Conservation (phyloP, 2,113 vertebrate genomes). For the Lutjanus erythropterus region DNA sequence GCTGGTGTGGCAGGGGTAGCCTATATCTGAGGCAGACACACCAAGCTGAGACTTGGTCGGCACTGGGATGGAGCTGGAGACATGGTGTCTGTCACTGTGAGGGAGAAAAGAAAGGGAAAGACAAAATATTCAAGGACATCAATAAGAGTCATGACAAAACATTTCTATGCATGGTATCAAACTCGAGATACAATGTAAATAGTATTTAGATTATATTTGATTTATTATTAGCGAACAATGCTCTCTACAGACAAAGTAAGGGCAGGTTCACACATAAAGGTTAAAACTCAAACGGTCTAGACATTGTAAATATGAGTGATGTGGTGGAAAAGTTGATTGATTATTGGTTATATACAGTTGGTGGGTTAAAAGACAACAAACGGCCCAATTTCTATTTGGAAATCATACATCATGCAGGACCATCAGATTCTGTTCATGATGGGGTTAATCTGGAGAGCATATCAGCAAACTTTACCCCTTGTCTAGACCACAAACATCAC, state of each 20-base stretch:
- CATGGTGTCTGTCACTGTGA: constrained; percentile 89
- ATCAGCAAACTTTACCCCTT: no score
- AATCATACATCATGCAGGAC: no score
- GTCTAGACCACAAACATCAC: no score
- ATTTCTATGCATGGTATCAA: not conserved
- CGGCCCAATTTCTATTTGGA: no score
- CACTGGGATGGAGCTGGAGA: constrained; percentile 93
- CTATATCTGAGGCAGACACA: constrained; percentile 83
- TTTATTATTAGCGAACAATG: not conserved
- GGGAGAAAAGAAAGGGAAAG: constrained; percentile 18
- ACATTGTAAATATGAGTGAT: no score
- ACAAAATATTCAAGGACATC: not conserved
- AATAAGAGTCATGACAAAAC: not conserved
- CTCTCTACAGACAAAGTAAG: not conserved
- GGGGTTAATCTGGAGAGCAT: no score
- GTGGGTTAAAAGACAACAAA: no score
- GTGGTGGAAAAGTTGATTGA: no score
- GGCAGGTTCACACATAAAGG: no score
- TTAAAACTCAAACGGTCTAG: no score
- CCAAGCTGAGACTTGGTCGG: constrained; percentile 89
- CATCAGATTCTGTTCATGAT: no score
- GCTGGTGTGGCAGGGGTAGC: constrained; percentile 82
- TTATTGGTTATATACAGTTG: no score
- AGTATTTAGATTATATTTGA: not conserved
- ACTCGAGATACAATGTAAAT: not conserved